These are phyloP conservation scores for Autographa gamma DNA, from an alignment of 2,888 invertebrate genomes.

Conservation along the genomic window DNA sequence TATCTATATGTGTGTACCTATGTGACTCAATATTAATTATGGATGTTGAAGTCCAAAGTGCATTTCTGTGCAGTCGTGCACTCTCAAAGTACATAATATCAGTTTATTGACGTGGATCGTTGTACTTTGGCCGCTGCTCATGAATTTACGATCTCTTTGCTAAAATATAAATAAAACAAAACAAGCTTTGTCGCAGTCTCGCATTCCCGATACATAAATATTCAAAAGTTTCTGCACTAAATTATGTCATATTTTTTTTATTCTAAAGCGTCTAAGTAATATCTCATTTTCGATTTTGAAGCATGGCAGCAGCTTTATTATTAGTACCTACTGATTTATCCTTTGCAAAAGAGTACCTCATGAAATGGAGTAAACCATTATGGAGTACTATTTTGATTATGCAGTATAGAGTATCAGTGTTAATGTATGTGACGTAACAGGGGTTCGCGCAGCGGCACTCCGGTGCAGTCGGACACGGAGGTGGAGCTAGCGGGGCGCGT, in stretches of 20 bases:
- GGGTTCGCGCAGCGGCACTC: conserved; percentile 93
- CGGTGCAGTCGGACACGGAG: conserved; percentile 98
- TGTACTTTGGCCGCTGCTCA: neutral
- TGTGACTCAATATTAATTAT: conserved; percentile 9
- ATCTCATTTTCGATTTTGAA: too few species aligned
- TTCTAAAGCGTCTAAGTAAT: too few species aligned
- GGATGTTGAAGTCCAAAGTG: conserved; percentile 30
- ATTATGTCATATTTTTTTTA: too few species aligned
- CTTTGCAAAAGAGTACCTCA: too few species aligned
- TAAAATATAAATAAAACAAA: neutral
- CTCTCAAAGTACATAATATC: neutral
- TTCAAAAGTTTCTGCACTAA: too few species aligned
- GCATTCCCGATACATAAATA: too few species aligned
- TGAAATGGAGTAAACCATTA: too few species aligned
- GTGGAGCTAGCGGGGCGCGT: conserved; percentile 91
- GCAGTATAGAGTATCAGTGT: neutral
- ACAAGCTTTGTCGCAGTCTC: too few species aligned
- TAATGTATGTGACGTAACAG: conserved; percentile 51
- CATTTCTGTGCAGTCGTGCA: conserved; percentile 3
- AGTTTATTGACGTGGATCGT: neutral
- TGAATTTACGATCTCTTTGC: neutral
- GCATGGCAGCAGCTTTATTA: too few species aligned
- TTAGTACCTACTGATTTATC: too few species aligned
- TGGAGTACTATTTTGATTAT: too few species aligned
- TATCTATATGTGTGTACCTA: conserved; percentile 24